Evolutionary conservation across 2,113 vertebrate species (phyloP).

Genomic region (Myrmecophaga tridactyla): DNA sequence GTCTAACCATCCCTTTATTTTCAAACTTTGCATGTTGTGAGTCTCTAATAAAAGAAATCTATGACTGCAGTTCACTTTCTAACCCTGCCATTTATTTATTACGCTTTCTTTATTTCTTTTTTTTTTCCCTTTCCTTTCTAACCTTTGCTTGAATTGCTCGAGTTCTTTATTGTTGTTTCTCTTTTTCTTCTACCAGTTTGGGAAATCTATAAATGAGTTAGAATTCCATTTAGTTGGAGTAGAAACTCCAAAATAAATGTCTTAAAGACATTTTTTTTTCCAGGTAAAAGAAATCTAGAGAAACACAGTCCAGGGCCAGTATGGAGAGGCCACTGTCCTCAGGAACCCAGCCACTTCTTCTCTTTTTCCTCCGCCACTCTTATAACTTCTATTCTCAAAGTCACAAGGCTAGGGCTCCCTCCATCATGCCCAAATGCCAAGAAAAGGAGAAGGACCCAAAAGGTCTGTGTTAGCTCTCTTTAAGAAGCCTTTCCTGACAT

Average conservation of each 20-base stretch:
- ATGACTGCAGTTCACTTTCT: background rate
- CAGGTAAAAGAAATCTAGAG: background rate
- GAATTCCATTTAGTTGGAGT: background rate
- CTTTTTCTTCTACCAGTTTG: background rate
- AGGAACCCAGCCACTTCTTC: background rate
- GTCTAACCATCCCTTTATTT: background rate
- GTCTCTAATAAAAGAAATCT: conserved; percentile 13
- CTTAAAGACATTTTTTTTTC: background rate
- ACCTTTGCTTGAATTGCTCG: background rate
- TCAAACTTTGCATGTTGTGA: background rate
- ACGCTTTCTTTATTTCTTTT: background rate
- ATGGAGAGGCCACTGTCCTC: background rate
- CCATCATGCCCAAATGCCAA: background rate
- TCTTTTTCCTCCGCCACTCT: background rate
- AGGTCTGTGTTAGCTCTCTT: background rate
- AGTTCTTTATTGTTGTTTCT: background rate
- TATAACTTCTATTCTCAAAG: background rate
- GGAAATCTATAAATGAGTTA: background rate
- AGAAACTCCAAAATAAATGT: conserved; percentile 17
- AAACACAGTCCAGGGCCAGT: background rate
- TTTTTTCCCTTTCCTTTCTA: background rate
- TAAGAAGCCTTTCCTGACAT: background rate
- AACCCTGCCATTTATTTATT: background rate
- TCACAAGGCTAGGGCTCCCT: background rate
- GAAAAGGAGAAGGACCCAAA: background rate